These are phyloP conservation scores for Megalops atlanticus DNA, from an alignment of 2,113 vertebrate genomes.

Conservation along the genomic window DNA sequence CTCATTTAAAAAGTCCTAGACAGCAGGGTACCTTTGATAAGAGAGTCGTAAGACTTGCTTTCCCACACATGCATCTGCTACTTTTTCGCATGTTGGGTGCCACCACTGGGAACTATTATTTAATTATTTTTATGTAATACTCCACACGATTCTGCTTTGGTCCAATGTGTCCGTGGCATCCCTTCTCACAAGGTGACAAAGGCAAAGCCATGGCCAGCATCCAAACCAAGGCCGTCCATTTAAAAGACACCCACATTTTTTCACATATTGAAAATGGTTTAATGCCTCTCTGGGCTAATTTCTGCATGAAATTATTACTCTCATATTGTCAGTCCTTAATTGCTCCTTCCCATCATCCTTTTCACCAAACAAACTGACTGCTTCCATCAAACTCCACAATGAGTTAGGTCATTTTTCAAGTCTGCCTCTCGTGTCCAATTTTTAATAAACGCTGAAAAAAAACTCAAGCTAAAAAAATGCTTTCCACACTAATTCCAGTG, in stretches of 20 bases:
- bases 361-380: slow-evolving; percentile 33
- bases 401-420: slow-evolving; percentile 67
- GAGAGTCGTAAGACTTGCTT: slow-evolving; percentile 56
- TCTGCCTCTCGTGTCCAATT: slow-evolving; percentile 53
- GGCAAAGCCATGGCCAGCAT: not conserved
- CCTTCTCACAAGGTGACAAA: not conserved
- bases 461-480: slow-evolving; percentile 10
- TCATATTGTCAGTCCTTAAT: not conserved
- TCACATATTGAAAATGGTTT: slow-evolving; percentile 8
- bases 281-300: slow-evolving; percentile 12
- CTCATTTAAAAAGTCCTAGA: slow-evolving; percentile 62
- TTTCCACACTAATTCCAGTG: slow-evolving; percentile 60
- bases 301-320: slow-evolving; percentile 5
- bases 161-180: not conserved
- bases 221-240: not conserved
- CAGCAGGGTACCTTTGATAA: slow-evolving; percentile 65
- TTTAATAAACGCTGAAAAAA: slow-evolving; percentile 65
- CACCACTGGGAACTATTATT: slow-evolving; percentile 35
- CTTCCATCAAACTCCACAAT: slow-evolving; percentile 52
- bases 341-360: slow-evolving; percentile 28
- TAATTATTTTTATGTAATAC: slow-evolving; percentile 39
- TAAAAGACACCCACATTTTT: not conserved
- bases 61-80: slow-evolving; percentile 46
- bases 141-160: not conserved
- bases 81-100: slow-evolving; percentile 49